Evolutionary conservation across 1,140 invertebrate genomes (phyloP), one percentile per base, ranked within the genome.

Genomic region (Drosophila punjabiensis): DNA sequence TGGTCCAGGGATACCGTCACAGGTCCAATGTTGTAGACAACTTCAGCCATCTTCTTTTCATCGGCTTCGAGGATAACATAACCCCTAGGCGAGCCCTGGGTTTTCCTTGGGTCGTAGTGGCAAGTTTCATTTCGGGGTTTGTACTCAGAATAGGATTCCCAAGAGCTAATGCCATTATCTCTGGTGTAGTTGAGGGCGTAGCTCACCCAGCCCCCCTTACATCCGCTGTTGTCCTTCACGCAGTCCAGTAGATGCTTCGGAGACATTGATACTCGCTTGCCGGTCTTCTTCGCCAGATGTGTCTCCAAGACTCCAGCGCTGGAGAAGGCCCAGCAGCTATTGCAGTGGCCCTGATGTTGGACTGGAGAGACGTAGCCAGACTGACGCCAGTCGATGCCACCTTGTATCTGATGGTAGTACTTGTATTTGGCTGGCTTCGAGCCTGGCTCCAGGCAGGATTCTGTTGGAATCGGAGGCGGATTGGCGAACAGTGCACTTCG

Each of bases 221-320:
- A 99, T 9, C 98, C 98, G 74, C 96, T 93, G 92, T 98, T 98
- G 75, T 95, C 97, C 35, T 11, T 10, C 3, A 97, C 97, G 82
- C 98, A 99, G 93, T 99, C 98, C 4, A 99, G 94, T 10, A 99
- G 93, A 85, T 99, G 98, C 93, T 99, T 98, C 93, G 98, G 98
- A 71, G 97, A 98, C 1, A 99, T 94, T 3, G 96, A 96, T 1
- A 97, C 94, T 2, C 98, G 93, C 53, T 94, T 93, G 37, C 94
- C 94, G 33, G 93, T 94, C 59, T 95, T 94, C 32, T 95, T 94
- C 61, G 94, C 95, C 66, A 95, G 93, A 82, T 97, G 96, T 11
- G 96, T 96, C 93, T 98, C 97, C 43, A 98, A 92, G 1, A 96
- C 94, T 5, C 96, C 99, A 79, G 98, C 98, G 3, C 96, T 93